Conservation (phyloP, 2,888 invertebrate genomes). For the Drosophila tanythrix region DNA sequence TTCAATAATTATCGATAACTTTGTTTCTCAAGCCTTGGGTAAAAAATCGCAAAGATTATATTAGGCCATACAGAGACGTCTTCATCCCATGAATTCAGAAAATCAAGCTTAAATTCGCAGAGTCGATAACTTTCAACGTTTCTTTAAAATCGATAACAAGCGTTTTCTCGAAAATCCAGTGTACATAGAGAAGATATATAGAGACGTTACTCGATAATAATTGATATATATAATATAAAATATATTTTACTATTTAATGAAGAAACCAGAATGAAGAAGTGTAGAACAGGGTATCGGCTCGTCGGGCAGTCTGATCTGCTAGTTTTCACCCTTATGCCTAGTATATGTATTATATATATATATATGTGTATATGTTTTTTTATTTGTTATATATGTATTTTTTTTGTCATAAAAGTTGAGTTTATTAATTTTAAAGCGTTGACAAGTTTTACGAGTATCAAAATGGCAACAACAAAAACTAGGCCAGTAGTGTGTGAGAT, state of each 20-base stretch:
- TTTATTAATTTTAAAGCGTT: slow-evolving; percentile 80
- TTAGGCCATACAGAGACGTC: not conserved
- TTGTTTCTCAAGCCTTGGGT: not conserved
- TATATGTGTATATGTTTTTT: slow-evolving; percentile 1
- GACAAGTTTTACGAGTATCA: slow-evolving; percentile 74
- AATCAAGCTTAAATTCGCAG: not conserved
- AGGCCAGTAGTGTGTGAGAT: slow-evolving; percentile 71
- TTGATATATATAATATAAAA: not conserved
- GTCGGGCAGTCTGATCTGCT: not conserved
- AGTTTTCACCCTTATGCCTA: not conserved
- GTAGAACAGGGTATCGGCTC: slow-evolving; percentile 3
- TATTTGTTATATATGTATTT: slow-evolving; percentile 8
- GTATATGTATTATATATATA: slow-evolving; percentile 1
- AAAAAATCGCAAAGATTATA: not conserved
- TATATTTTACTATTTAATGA: not conserved
- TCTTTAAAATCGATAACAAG: not conserved
- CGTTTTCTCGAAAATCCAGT: not conserved
- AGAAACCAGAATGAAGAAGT: not conserved
- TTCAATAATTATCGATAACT: not conserved
- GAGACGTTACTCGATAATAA: not conserved
- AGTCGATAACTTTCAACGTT: not conserved
- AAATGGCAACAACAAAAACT: slow-evolving; percentile 53
- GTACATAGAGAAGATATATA: not conserved
- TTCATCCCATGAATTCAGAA: not conserved
- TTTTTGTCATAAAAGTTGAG: slow-evolving; percentile 60